phyloP scores from a whole-genome alignment of 2,113 vertebrate species.

The Sceloporus tristichus region DNA sequence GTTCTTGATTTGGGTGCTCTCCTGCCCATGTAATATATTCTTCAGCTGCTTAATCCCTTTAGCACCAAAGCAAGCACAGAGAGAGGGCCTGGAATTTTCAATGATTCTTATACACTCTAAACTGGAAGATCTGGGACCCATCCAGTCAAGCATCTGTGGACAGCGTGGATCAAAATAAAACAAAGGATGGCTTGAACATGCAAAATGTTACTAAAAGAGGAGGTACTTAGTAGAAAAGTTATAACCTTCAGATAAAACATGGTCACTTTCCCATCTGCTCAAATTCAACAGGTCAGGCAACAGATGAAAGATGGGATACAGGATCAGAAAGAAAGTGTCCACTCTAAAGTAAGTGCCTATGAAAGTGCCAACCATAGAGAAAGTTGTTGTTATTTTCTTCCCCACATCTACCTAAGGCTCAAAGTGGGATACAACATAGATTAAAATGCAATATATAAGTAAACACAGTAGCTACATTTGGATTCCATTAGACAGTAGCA shows the following conservation, averaged over 20 bases:
- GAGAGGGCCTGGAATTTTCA: not conserved
- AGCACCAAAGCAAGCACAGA: not conserved
- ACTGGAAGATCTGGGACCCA: not conserved
- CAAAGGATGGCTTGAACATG: not conserved
- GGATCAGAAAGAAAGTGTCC: not conserved
- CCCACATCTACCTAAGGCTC: too few relatives aligned
- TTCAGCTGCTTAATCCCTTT: slow-evolving; percentile 12
- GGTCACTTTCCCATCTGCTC: not conserved
- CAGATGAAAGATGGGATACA: too few relatives aligned
- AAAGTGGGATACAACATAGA: too few relatives aligned
- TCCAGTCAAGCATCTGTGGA: not conserved
- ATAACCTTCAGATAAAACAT: not conserved
- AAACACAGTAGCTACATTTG: too few relatives aligned
- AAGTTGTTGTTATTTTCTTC: too few relatives aligned
- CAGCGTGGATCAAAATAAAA: not conserved
- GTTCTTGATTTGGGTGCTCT: not conserved
- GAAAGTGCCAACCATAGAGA: too few relatives aligned
- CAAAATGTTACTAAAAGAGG: too few relatives aligned
- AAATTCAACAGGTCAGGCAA: not conserved
- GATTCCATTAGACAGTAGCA: not conserved
- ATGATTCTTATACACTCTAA: not conserved
- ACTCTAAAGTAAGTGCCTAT: not conserved
- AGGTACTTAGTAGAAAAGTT: not conserved
- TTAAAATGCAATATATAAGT: too few relatives aligned
- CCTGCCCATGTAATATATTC: not conserved